These are phyloP conservation scores for Gallirallus australis DNA, from an alignment of 2,797 vertebrate species.

Conservation along the genomic window DNA sequence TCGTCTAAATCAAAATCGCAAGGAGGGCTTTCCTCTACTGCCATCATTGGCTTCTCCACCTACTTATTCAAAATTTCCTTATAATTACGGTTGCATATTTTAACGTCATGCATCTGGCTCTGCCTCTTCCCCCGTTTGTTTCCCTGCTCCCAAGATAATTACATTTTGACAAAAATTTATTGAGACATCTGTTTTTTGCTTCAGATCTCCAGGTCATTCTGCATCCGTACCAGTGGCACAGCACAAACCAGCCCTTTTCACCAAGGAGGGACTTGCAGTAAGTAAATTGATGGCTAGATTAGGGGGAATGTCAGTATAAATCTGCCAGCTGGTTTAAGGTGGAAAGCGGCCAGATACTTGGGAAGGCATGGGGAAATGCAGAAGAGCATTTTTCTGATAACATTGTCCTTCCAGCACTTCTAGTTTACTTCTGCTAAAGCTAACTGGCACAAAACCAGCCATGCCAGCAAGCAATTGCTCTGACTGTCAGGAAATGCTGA, in stretches of 20 bases:
- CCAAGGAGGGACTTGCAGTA: not conserved
- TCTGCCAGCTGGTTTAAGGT: not conserved
- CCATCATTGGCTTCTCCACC: slow-evolving; percentile 11
- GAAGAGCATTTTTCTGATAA: not conserved
- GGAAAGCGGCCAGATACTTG: not conserved
- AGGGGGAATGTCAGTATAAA: not conserved
- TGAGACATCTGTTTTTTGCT: slow-evolving; percentile 78
- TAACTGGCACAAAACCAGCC: not conserved
- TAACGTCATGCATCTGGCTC: slow-evolving; percentile 73
- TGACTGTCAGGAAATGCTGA: slow-evolving; percentile 20
- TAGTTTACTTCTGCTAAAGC: not conserved
- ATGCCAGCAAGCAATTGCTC: not conserved
- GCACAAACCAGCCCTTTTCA: slow-evolving; percentile 9
- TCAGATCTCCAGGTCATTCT: slow-evolving; percentile 75
- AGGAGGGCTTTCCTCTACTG: not conserved
- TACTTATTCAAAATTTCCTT: slow-evolving; percentile 70
- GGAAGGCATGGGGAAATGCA: not conserved
- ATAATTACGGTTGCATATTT: slow-evolving; percentile 70
- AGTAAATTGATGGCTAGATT: not conserved
- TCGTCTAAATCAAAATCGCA: not conserved
- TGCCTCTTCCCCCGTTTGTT: slow-evolving; percentile 69
- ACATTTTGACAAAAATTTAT: slow-evolving; percentile 80
- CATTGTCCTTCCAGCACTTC: not conserved
- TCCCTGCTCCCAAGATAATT: slow-evolving; percentile 77
- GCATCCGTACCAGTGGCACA: not conserved